Percentiles rank a stretch among this genome's conserved stretches.
These are phyloP conservation scores for Echeneis naucrates DNA, from an alignment of 2,797 vertebrate species.

Conservation along the genomic window DNA sequence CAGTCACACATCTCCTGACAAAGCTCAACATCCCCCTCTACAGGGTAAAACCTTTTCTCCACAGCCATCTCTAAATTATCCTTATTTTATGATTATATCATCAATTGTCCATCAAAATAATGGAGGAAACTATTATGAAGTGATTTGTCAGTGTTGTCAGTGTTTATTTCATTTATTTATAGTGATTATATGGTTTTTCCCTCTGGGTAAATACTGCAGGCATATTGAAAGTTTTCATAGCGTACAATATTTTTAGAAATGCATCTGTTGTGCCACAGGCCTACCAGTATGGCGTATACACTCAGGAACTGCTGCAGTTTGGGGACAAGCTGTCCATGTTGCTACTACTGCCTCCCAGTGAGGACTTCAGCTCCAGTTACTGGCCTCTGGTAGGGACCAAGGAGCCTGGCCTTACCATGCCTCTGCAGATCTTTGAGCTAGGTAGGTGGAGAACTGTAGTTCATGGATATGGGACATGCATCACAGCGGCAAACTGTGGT, in stretches of 20 bases:
- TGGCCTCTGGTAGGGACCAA: slow-evolving; percentile 80
- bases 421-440: slow-evolving; percentile 86
- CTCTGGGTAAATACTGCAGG: neutral
- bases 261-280: slow-evolving; percentile 64
- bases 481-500: neutral
- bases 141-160: neutral
- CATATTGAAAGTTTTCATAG: neutral
- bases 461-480: neutral
- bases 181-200: neutral
- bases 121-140: neutral
- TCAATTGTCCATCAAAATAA: neutral
- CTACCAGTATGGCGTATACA: slow-evolving; percentile 84
- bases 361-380: slow-evolving; percentile 85
- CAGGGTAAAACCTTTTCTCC: slow-evolving; percentile 73
- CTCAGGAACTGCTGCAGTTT: slow-evolving; percentile 84
- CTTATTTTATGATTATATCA: too few relatives aligned
- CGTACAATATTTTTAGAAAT: neutral
- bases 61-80: neutral
- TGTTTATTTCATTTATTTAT: neutral
- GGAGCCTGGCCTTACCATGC: slow-evolving; percentile 80
- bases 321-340: slow-evolving; percentile 83
- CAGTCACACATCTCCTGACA: slow-evolving; percentile 80
- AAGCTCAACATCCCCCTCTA: slow-evolving; percentile 87
- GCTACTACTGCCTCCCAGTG: slow-evolving; percentile 85
- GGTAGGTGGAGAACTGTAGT: slow-evolving; percentile 60